phyloP scores from a whole-genome alignment of 1,140 invertebrate species.

The Brachionus paranguensis region DNA sequence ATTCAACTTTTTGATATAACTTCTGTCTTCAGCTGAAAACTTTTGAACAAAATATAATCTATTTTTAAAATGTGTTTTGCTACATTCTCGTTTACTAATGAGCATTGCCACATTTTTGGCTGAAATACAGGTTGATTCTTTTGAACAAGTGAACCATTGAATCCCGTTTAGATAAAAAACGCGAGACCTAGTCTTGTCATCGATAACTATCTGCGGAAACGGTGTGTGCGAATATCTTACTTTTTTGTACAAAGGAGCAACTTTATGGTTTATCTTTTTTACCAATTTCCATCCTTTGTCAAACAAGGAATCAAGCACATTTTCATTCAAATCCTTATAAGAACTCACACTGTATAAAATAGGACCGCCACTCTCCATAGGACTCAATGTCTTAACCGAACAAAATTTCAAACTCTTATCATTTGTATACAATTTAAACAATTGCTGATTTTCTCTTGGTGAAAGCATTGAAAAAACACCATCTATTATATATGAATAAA shows the following conservation, averaged over 20 bases:
- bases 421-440: not conserved
- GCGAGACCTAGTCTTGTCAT: not conserved
- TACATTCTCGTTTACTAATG: conserved; percentile 11
- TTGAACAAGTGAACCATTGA: not conserved
- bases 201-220: conserved; percentile 21
- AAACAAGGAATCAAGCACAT: not conserved
- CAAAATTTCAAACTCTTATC: not conserved
- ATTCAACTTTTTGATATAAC: not conserved
- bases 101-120: conserved; percentile 23
- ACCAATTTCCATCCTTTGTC: conserved; percentile 14
- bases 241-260: conserved; percentile 19
- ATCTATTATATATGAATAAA: not conserved
- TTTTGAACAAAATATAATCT: not conserved
- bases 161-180: conserved; percentile 36
- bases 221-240: conserved; percentile 20
- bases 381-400: not conserved
- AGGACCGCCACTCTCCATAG: not conserved
- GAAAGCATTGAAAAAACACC: not conserved
- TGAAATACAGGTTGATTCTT: conserved; percentile 26
- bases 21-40: not conserved
- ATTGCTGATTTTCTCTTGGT: not conserved
- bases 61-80: not conserved
- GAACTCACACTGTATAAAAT: conserved; percentile 3
- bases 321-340: not conserved
- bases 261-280: not conserved